Evolutionary conservation across 2,113 vertebrate genomes (phyloP).

Genomic region (Corydoras maculifer): DNA sequence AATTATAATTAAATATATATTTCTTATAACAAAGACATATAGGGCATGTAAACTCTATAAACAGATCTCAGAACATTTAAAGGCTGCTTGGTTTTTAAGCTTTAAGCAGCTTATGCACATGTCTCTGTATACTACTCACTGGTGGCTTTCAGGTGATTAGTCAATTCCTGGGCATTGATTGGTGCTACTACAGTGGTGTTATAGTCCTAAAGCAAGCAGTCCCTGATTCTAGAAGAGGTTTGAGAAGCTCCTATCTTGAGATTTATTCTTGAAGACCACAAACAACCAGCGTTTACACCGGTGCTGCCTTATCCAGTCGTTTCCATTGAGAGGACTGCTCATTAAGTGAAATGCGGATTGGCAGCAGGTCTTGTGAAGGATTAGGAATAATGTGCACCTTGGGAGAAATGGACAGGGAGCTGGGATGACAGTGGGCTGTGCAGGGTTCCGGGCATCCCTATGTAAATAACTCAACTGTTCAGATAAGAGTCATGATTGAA

Average conservation of each 20-base stretch:
- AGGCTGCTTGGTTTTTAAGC: constrained; percentile 55
- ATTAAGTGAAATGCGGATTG: constrained; percentile 13
- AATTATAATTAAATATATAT: too few species aligned
- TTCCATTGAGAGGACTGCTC: neutral
- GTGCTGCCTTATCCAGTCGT: neutral
- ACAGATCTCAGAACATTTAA: constrained; percentile 44
- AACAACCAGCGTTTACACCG: constrained; percentile 1
- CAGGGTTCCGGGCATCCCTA: constrained; percentile 32
- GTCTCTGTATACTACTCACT: constrained; percentile 54
- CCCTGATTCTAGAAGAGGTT: constrained; percentile 29
- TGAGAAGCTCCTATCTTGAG: constrained; percentile 16
- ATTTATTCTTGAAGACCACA: constrained; percentile 10
- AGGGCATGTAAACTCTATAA: constrained; percentile 54
- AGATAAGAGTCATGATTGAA: constrained; percentile 57
- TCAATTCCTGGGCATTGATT: constrained; percentile 49
- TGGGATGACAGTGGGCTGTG: constrained; percentile 46
- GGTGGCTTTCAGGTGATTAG: constrained; percentile 57
- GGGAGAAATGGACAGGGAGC: constrained; percentile 36
- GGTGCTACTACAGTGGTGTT: constrained; percentile 48
- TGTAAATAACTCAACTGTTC: neutral
- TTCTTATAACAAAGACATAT: too few species aligned
- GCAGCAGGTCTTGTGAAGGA: constrained; percentile 51
- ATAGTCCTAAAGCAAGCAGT: constrained; percentile 47
- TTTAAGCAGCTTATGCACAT: constrained; percentile 80
- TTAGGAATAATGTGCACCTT: constrained; percentile 52